Evolutionary conservation across 2,888 invertebrate genomes (phyloP).

Genomic region (Rhyacophila evoluta): DNA sequence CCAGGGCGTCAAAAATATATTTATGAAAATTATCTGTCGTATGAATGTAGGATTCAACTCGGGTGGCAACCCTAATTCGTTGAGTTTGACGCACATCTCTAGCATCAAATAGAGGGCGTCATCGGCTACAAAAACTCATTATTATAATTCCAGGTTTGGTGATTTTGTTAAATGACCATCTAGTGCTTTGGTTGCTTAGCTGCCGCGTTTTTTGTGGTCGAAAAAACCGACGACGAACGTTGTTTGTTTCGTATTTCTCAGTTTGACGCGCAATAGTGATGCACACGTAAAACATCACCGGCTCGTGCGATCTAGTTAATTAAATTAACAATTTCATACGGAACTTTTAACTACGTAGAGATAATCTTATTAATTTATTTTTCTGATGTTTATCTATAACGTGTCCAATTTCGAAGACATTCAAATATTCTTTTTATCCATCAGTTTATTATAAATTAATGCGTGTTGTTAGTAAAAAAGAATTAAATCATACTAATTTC

Average conservation of each 20-base stretch:
- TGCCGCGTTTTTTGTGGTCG: constrained; percentile 46
- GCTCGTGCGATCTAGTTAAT: no score
- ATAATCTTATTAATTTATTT: no score
- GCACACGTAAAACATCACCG: no score
- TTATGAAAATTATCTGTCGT: neutral
- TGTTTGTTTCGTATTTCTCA: constrained; percentile 25
- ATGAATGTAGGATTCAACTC: neutral
- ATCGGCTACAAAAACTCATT: constrained; percentile 45
- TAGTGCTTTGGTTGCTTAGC: constrained; percentile 26
- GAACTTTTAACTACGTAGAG: no score
- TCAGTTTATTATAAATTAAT: no score
- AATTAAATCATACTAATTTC: no score
- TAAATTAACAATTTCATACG: no score
- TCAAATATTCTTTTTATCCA: no score
- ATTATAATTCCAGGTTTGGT: constrained; percentile 47
- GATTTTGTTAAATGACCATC: constrained; percentile 40
- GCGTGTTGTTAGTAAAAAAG: no score
- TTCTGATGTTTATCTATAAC: no score
- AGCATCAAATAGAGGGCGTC: constrained; percentile 43
- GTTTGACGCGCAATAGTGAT: neutral
- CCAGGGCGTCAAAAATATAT: no score
- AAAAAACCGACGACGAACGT: constrained; percentile 27
- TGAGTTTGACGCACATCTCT: neutral
- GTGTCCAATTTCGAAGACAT: no score
- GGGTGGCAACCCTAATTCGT: neutral